Conservation (phyloP, 2,888 invertebrate genomes). For the Brachynemurus nebulosus region DNA sequence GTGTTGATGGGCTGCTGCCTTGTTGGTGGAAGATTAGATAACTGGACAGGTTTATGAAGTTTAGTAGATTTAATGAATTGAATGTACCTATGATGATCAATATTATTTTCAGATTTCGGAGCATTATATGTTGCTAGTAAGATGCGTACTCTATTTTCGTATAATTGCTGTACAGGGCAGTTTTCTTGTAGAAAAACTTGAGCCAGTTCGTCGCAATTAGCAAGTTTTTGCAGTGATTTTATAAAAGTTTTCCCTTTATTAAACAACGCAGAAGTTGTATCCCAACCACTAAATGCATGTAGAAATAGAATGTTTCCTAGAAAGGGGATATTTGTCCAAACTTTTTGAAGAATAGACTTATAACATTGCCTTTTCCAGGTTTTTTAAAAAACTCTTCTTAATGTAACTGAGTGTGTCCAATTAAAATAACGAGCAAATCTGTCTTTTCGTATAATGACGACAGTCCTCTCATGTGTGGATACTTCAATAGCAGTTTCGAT, state of each 20-base stretch:
- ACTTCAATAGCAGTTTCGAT: conserved; percentile 25
- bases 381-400: conserved; percentile 25
- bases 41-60: conserved; percentile 24
- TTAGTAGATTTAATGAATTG: conserved; percentile 24
- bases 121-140: conserved; percentile 25
- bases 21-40: conserved; percentile 25
- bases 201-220: no score
- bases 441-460: conserved; percentile 27
- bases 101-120: conserved; percentile 21
- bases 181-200: not conserved
- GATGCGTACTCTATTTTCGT: conserved; percentile 20
- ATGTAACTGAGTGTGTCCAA: conserved; percentile 23
- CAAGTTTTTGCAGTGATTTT: no score
- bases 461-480: conserved; percentile 19
- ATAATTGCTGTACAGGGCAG: conserved; percentile 16
- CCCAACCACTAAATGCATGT: no score
- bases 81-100: conserved; percentile 17
- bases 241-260: no score
- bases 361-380: conserved; percentile 26
- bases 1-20: conserved; percentile 24
- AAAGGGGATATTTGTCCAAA: no score
- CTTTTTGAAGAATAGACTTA: conserved; percentile 26
- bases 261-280: no score
- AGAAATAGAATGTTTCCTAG: no score
- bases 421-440: conserved; percentile 27